Percentiles rank a stretch among this genome's conserved stretches.
These are phyloP conservation scores for Argynnis bischoffii DNA, from an alignment of 2,888 invertebrate species.

Conservation along the genomic window DNA sequence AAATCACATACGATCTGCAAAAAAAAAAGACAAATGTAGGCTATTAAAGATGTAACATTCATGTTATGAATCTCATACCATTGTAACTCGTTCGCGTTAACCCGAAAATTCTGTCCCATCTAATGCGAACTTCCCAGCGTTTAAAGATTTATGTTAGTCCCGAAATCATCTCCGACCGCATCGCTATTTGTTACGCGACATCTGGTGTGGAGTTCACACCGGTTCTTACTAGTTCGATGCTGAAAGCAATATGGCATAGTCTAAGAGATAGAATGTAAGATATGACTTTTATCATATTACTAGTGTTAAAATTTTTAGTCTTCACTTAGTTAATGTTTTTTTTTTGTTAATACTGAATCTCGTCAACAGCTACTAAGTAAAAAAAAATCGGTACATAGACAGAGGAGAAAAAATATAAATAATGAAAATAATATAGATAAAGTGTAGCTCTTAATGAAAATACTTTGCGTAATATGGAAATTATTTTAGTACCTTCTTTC, in stretches of 20 bases:
- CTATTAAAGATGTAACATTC: conserved; percentile 20
- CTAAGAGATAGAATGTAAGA: not conserved
- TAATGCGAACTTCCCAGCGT: conserved; percentile 41
- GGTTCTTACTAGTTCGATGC: conserved; percentile 50
- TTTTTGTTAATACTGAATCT: no score
- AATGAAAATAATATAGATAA: no score
- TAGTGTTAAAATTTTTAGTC: not conserved
- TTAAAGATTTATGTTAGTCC: conserved; percentile 53
- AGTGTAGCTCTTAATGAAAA: no score
- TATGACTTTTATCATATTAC: not conserved
- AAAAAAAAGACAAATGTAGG: conserved; percentile 18
- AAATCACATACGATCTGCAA: not conserved
- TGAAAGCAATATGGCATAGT: conserved; percentile 13
- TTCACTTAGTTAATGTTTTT: no score
- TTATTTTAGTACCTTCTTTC: no score
- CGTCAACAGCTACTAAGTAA: no score
- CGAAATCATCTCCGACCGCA: conserved; percentile 67
- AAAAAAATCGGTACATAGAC: no score
- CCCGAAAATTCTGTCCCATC: conserved; percentile 37
- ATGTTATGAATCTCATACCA: conserved; percentile 23
- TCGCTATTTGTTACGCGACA: conserved; percentile 69
- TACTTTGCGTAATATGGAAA: no score
- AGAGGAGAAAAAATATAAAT: no score
- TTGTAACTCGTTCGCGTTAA: conserved; percentile 29
- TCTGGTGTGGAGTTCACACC: conserved; percentile 62